phyloP scores from a whole-genome alignment of 2,888 invertebrate species.

The Meghimatium bilineatum region DNA sequence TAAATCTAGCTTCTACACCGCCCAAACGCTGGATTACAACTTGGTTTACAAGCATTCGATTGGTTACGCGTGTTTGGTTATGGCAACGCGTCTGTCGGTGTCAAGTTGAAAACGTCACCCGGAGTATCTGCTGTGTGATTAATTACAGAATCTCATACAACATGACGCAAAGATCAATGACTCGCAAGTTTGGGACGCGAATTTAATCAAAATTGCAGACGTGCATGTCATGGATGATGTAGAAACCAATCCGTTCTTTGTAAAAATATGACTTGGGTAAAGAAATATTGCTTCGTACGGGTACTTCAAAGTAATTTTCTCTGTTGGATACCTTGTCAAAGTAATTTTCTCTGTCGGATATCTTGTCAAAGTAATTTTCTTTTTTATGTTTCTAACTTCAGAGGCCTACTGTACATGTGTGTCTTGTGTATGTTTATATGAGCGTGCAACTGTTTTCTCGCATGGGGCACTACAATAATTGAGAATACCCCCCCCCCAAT shows the following conservation, averaged over 20 bases:
- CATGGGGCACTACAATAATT: not conserved
- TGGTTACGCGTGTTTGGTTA: slow-evolving; percentile 20
- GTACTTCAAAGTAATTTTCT: slow-evolving; percentile 29
- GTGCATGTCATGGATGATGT: slow-evolving; percentile 9
- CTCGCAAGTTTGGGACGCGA: slow-evolving; percentile 7
- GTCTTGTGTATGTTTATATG: not conserved
- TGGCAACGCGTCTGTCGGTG: not conserved
- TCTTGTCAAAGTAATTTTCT: not conserved
- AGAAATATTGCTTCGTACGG: slow-evolving; percentile 18
- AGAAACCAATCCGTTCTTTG: slow-evolving; percentile 13
- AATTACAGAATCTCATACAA: slow-evolving; percentile 16
- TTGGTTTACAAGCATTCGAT: slow-evolving; percentile 26
- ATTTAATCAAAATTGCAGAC: slow-evolving; percentile 30
- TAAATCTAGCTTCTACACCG: slow-evolving; percentile 25
- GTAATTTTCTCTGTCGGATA: not conserved
- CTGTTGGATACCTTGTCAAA: slow-evolving; percentile 1
- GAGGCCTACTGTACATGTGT: too few relatives aligned
- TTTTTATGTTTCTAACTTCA: too few relatives aligned
- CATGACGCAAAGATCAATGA: slow-evolving; percentile 26
- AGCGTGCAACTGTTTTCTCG: not conserved
- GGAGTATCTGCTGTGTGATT: slow-evolving; percentile 20
- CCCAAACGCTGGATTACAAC: not conserved
- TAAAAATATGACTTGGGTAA: not conserved
- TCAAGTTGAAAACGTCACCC: slow-evolving; percentile 4
- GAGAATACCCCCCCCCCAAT: not conserved